phyloP scores from a whole-genome alignment of 2,797 vertebrate genomes.

The Syndactyla subalaris region DNA sequence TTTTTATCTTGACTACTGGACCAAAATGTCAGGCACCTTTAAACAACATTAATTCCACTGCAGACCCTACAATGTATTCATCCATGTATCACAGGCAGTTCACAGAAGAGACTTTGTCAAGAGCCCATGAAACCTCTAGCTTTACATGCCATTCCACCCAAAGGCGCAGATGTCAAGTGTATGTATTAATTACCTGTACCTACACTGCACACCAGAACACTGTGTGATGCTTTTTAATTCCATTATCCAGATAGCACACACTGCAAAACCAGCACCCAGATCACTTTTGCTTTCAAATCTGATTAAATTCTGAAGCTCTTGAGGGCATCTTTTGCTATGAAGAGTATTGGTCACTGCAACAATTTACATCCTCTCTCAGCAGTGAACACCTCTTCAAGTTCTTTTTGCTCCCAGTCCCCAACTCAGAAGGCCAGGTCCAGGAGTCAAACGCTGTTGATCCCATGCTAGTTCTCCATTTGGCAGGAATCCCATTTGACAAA shows the following conservation, averaged over 20 bases:
- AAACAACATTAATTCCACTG: not conserved
- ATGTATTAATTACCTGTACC: not conserved
- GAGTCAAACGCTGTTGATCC: not conserved
- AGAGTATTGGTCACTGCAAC: not conserved
- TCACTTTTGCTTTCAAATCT: not conserved
- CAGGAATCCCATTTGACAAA: not conserved
- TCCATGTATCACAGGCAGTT: not conserved
- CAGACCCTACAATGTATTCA: not conserved
- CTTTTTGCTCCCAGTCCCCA: not conserved
- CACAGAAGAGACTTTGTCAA: not conserved
- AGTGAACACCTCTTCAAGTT: not conserved
- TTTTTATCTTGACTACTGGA: not conserved
- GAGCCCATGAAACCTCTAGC: not conserved
- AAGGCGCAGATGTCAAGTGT: not conserved
- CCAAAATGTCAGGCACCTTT: not conserved
- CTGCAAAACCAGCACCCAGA: not conserved
- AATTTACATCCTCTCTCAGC: not conserved
- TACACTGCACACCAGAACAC: not conserved
- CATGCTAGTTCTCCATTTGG: not conserved
- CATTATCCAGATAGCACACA: not conserved
- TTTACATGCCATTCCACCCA: not conserved
- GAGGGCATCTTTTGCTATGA: not conserved
- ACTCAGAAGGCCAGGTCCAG: fast-evolving
- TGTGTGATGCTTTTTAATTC: not conserved
- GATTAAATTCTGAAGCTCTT: not conserved